These are phyloP conservation scores for Apocrypta bakeri DNA, from an alignment of 1,140 invertebrate species.

Conservation along the genomic window DNA sequence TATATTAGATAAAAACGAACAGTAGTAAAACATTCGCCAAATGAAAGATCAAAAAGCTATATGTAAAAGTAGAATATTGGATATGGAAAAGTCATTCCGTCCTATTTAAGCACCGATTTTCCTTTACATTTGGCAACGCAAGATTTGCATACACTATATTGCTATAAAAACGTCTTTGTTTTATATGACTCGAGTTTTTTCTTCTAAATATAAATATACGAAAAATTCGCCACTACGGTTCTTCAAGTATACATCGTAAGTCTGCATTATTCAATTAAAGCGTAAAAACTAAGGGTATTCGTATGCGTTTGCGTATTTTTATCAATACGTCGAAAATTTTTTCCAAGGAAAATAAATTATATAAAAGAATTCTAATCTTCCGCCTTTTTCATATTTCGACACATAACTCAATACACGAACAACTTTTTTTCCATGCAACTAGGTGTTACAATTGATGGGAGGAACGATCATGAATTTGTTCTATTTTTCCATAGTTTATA, in stretches of 20 bases:
- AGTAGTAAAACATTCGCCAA: conserved; percentile 30
- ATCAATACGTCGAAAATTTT: background rate
- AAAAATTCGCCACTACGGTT: conserved; percentile 14
- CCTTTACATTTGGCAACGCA: conserved; percentile 3
- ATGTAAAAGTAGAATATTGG: background rate
- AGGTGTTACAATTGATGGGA: background rate
- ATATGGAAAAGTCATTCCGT: conserved; percentile 32
- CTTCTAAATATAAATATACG: conserved; percentile 33
- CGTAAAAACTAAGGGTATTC: too few species aligned
- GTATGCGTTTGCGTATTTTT: background rate
- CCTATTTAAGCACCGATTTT: conserved; percentile 25
- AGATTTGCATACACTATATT: conserved; percentile 11
- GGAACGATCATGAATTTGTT: background rate
- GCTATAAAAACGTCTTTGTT: conserved; percentile 31
- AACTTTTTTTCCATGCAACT: conserved; percentile 16
- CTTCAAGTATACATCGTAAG: background rate
- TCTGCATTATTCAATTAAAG: background rate
- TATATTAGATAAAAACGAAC: too few species aligned
- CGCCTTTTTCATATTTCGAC: conserved; percentile 16
- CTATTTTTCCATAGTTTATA: background rate
- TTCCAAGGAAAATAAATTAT: background rate
- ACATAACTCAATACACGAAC: background rate
- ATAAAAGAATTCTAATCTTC: background rate
- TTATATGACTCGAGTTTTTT: background rate
- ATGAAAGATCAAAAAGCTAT: background rate